Base-by-base conservation (phyloP, 1,140 invertebrate genomes). In the Bombus waltoni region DNA sequence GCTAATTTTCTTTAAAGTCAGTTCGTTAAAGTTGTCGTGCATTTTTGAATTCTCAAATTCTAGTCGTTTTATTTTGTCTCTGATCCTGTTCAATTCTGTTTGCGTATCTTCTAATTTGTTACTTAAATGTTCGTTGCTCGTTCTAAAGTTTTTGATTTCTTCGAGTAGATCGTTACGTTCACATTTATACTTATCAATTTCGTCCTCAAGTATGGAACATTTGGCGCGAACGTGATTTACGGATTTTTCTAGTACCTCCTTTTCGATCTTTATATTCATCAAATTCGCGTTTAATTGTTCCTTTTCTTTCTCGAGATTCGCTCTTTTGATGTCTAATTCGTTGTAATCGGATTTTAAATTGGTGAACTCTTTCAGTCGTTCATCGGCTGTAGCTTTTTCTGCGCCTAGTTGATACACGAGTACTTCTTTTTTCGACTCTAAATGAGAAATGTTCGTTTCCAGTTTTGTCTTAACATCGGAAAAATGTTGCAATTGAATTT, bases 261-360 rank as follows among this genome's bases (percentile, higher is more conserved):
- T 88, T 15, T 87, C 74, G 10, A 66, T n/a, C 25, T n/a, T 82
- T 59, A 68, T 42, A 66, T 76, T 73, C 40, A 53, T 70, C n/a
- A 92, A 78, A 47, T 90, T 65, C 9, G 9, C 3, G n/a, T 72
- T 76, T 9, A 90, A 81, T 81, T 77, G 85, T 62, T 90, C 73
- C 71, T 81, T 92, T n/a, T 91, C 89, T 3, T 77, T 83, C n/a
- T 59, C 68, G 13, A 90, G 35, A 38, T 78, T 40, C 42, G 80
- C 62, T n/a, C 74, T 86, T 70, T 90, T 68, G 32, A 53, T 53
- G 53, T 83, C 81, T 53, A 87, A 71, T 40, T 76, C 73, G 68
- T 80, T 53, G 44, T 83, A 73, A 73, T 81, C 53, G 57, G 73
- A 79, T 47, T 70, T 81, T n/a, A 82, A 40, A 13, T 73, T 74